Evolutionary conservation across 2,888 invertebrate genomes (phyloP), one percentile per base, ranked within the genome.

Genomic region (Caenorhabditis sp.): DNA sequence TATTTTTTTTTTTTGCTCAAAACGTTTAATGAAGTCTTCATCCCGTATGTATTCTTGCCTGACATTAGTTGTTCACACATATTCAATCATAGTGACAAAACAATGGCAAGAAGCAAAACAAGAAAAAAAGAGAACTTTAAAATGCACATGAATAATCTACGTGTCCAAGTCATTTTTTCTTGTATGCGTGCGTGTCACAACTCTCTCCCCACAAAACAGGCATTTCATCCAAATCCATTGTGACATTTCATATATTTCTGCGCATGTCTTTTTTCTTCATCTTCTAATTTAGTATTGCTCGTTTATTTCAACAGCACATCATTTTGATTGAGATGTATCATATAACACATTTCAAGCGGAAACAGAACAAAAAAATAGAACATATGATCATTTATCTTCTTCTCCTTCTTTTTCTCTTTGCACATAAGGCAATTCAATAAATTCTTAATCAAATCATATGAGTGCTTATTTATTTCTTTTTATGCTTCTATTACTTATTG

Each of bases 391-490:
- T 36, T 59, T 36, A 27, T 59, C 36, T 36, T 36, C 36, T 53
- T 36, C 56, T 53, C 21, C 21, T 8, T 23, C n/a, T 10, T 14
- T 49, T 59, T 59, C 49, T 49, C 60, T 21, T 57, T 1, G 26
- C 10, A 23, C 53, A 53, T 20, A 53, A 21, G 53, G 25, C 43
- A 62, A 66, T 25, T 63, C 63, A 70, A 70, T 70, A 66, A 66
- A 70, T 70, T 70, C 63, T 70, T 70, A 70, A 70, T 70, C 59
- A 61, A 70, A 70, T 70, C 66, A 69, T 69, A 58, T 52, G 68
- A 38, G 43, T 62, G 10, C 31, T 31, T 10, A 10, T 4, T 31
- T 31, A 10, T 31, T 67, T 56, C 63, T 38, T 27, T 56, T 50
- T 59, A 49, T 59, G 60, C 25, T 31, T 63, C 60, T 59, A 60